These are phyloP conservation scores for Amphipyra berbera DNA, from an alignment of 2,888 invertebrate species.

Conservation along the genomic window DNA sequence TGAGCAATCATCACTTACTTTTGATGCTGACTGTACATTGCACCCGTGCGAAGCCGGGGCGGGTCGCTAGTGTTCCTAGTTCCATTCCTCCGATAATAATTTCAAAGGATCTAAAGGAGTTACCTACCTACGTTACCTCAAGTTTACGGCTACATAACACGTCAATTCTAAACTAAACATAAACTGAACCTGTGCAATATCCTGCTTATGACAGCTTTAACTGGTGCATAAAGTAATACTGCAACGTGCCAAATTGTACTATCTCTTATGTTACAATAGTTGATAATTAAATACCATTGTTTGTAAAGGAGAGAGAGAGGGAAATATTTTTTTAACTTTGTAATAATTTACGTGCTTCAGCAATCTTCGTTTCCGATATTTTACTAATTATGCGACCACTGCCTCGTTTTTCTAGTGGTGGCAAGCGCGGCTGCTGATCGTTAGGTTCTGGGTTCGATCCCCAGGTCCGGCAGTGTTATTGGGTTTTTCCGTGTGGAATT, in stretches of 20 bases:
- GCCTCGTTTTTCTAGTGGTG: too few relatives aligned
- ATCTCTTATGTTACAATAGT: conserved; percentile 1
- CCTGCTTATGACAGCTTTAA: conserved; percentile 12
- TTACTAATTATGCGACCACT: too few relatives aligned
- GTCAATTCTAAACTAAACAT: conserved; percentile 7
- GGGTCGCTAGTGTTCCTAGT: too few relatives aligned
- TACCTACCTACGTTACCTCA: neutral
- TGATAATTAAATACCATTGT: conserved; percentile 1
- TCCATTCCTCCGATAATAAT: neutral
- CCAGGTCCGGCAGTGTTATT: too few relatives aligned
- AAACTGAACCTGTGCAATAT: conserved; percentile 27
- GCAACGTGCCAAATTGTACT: conserved; percentile 6
- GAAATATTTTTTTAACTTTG: neutral
- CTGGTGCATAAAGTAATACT: conserved; percentile 12
- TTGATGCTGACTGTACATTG: too few relatives aligned
- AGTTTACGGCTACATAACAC: neutral
- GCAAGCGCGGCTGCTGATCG: too few relatives aligned
- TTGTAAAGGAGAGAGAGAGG: neutral
- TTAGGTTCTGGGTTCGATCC: too few relatives aligned
- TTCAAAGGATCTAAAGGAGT: neutral
- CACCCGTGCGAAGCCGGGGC: too few relatives aligned
- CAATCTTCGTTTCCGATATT: too few relatives aligned
- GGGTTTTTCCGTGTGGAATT: too few relatives aligned
- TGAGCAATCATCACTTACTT: too few relatives aligned
- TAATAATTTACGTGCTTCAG: too few relatives aligned